Base-by-base conservation (phyloP, 1,140 invertebrate species). In the Drosophila tsacasi region DNA sequence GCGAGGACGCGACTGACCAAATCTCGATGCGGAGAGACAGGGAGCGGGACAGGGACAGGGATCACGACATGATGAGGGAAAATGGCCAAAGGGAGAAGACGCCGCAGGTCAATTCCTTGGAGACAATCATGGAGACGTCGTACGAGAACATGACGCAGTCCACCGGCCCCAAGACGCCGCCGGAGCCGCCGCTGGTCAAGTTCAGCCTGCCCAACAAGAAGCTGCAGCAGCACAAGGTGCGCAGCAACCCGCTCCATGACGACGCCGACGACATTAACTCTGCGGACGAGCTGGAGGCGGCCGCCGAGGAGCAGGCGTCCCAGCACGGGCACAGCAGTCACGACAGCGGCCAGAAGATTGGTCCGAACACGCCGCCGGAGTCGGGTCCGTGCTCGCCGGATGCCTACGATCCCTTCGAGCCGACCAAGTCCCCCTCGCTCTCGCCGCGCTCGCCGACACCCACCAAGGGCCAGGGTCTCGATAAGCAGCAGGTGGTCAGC, bases 351-450 rank as follows among this genome's bases (percentile, higher is more conserved):
- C 81, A 93, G 58, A 93, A 93, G 37, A 92, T 93, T 47, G 94
- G 93, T 6, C 93, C 93, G 0, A 94, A 92, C 61, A 93, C 93
- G 19, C 91, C 93, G 23, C 93, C 92, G 5, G 93, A 93, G 47
- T 93, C 92, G 25, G 92, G 87, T 13, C 92, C 92, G 6, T 92
- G 91, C 35, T 92, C 92, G 12, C 92, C 92, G 23, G 96, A 97
- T 90, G 96, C 95, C 5, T 98, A 97, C 91, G 97, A 97, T 95
- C 97, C 97, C 2, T 97, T 97, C 90, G 97, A 97, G 86, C 97
- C 97, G 2, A 97, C 97, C 2, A 97, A 97, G 87, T 97, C 97
- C 5, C 94, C 96, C 4, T 96, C 96, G 0, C 93, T 76, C 40
- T 94, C 79, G 74, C 94, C 92, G 46, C 94, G 90, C 75, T 94